Percentiles rank a stretch among this genome's conserved stretches.
phyloP scores from a whole-genome alignment of 2,113 vertebrate species.

The Pongo abelii region DNA sequence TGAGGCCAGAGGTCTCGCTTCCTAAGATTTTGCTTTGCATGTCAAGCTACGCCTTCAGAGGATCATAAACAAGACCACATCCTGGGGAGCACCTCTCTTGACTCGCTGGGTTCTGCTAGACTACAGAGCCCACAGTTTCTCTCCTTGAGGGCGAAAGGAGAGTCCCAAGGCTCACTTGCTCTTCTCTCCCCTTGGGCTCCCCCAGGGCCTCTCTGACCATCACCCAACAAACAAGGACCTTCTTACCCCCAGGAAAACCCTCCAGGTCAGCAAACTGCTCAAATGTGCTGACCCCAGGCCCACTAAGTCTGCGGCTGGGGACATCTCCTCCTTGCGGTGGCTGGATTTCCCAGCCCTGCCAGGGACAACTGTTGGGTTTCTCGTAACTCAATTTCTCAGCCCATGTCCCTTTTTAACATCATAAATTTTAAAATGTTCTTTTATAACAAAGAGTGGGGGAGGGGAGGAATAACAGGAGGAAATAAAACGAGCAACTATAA shows the following conservation, averaged over 20 bases:
- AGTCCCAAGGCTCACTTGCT: conserved; percentile 6
- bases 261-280: conserved; percentile 67
- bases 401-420: conserved; percentile 72
- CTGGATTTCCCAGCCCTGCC: conserved; percentile 52
- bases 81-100: conserved; percentile 48
- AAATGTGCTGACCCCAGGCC: not conserved
- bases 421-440: conserved; percentile 77
- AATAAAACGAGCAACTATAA: conserved; percentile 78
- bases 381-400: conserved; percentile 72
- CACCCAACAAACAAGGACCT: conserved; percentile 44
- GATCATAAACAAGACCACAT: conserved; percentile 59
- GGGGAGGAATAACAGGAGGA: not conserved
- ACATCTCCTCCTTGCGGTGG: conserved; percentile 63
- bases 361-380: conserved; percentile 51
- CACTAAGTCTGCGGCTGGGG: conserved; percentile 20
- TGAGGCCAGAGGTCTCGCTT: not conserved
- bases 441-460: conserved; percentile 46
- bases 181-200: conserved; percentile 72
- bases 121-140: conserved; percentile 51
- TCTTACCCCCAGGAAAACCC: conserved; percentile 71
- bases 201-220: not conserved
- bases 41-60: conserved; percentile 67
- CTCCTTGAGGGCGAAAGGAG: conserved; percentile 43
- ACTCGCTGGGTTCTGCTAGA: conserved; percentile 57
- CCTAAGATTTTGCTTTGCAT: conserved; percentile 73